Evolutionary conservation across 2,888 invertebrate species (phyloP), one percentile per base, ranked within the genome.

Genomic region (Andrena praecox): DNA sequence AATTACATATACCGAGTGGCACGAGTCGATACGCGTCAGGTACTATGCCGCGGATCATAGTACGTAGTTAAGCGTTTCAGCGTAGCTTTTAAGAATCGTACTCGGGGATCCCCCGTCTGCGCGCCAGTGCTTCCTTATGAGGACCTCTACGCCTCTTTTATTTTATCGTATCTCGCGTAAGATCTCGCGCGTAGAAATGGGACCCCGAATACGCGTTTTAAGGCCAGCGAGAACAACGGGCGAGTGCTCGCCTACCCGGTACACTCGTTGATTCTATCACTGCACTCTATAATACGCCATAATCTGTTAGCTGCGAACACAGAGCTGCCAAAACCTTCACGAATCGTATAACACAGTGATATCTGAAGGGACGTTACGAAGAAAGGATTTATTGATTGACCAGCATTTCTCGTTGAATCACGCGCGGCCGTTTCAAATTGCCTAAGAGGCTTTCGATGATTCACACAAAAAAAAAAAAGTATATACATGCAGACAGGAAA

Each of bases 291-390:
- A 24, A 20, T 74, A 73, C 67, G 67, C 82, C 82, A 77, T 74
- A 82, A 82, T 77, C 63, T 77, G 50, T 70, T 82, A 82, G 70
- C 59, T 60, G 68, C 68, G 33, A 67, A 74, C 67, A 78, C 84
- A 84, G 50, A 35, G 84, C 84, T 84, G 84, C 74, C 84, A 78
- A 72, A 42, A 79, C n/a, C 84, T 74, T 35, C 60, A 27, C 33
- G 20, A 62, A 64, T 73, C 54, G 27, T 66, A 33, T 67, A 5
- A 42, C 50, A 56, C 24, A 59, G 16, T 79, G 64, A 59, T 66
- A 27, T 63, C 5, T 27, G 62, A 33, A 29, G 50, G 24, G 33
- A 70, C 54, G 54, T 73, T 67, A 69, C 52, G 50, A 24, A n/a
- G 54, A 24, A 62, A 77, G 68, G 29, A 77, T 84, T 75, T 82